A percentile compares a stretch with the other conserved stretches of the same genome.
Conservation (phyloP, 2,797 vertebrate genomes). For the Hybognathus amarus region DNA sequence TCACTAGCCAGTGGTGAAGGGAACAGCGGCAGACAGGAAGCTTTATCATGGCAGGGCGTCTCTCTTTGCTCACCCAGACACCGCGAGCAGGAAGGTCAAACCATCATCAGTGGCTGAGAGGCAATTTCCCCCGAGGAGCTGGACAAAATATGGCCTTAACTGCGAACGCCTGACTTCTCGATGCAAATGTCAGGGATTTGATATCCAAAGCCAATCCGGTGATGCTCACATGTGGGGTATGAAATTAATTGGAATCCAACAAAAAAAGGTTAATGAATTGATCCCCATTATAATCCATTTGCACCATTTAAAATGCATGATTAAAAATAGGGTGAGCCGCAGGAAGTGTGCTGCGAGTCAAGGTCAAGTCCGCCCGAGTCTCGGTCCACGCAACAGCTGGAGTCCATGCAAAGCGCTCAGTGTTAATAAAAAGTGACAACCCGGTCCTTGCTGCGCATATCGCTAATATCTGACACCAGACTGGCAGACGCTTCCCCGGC, state of each 20-base stretch:
- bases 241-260: constrained; percentile 63
- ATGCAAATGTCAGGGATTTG: constrained; percentile 70
- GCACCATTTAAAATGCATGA: constrained; percentile 81
- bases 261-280: constrained; percentile 71
- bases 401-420: constrained; percentile 86
- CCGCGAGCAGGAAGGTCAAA: constrained; percentile 70
- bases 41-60: constrained; percentile 69
- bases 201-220: constrained; percentile 66
- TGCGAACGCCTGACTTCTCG: constrained; percentile 53
- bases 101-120: constrained; percentile 63
- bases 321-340: constrained; percentile 76
- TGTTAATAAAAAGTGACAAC: constrained; percentile 88
- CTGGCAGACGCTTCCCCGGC: constrained; percentile 80
- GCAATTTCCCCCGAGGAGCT: constrained; percentile 60
- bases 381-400: constrained; percentile 90
- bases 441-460: constrained; percentile 78
- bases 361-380: constrained; percentile 89
- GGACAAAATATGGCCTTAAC: constrained; percentile 50
- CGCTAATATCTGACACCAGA: constrained; percentile 82
- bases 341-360: constrained; percentile 84
- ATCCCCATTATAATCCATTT: constrained; percentile 79
- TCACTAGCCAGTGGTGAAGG: constrained; percentile 71
- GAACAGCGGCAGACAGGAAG: constrained; percentile 56
- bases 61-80: constrained; percentile 67
- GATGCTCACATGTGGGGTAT: constrained; percentile 50